Evolutionary conservation across 2,888 invertebrate species (phyloP).

Genomic region (Platycheirus rosarum): DNA sequence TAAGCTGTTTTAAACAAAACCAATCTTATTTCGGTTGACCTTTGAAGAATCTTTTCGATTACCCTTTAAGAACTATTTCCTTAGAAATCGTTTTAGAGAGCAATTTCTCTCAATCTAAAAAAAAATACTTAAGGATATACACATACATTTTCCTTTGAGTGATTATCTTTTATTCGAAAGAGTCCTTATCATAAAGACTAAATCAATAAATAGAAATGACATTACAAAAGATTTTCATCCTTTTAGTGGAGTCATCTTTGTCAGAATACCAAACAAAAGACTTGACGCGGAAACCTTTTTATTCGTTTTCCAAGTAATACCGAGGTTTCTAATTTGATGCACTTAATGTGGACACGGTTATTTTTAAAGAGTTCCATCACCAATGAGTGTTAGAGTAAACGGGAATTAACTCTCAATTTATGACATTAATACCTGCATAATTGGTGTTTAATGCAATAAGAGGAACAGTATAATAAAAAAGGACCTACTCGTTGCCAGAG

Average conservation of each 20-base stretch:
- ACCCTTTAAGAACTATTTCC: slow-evolving; percentile 10
- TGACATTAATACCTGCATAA: slow-evolving; percentile 71
- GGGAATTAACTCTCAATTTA: slow-evolving; percentile 53
- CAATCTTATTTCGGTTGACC: background rate
- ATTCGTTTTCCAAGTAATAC: slow-evolving; percentile 54
- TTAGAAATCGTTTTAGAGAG: slow-evolving; percentile 3
- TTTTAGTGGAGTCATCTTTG: slow-evolving; percentile 47
- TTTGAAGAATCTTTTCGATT: slow-evolving; percentile 20
- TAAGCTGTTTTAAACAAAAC: slow-evolving; percentile 25
- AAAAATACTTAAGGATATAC: background rate
- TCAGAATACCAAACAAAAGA: slow-evolving; percentile 44
- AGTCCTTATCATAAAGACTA: slow-evolving; percentile 61
- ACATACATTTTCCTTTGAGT: background rate
- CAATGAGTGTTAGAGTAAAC: slow-evolving; percentile 37
- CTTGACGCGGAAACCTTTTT: slow-evolving; percentile 45
- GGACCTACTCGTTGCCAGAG: slow-evolving; percentile 4
- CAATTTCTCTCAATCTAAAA: slow-evolving; percentile 2
- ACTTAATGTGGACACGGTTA: slow-evolving; percentile 30
- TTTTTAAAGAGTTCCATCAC: slow-evolving; percentile 1
- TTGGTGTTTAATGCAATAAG: slow-evolving; percentile 37
- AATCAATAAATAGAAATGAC: slow-evolving; percentile 66
- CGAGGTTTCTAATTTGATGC: slow-evolving; percentile 36
- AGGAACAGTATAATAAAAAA: background rate
- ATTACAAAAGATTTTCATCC: slow-evolving; percentile 57
- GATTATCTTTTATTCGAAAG: slow-evolving; percentile 32